A percentile compares a stretch with the other conserved stretches of the same genome.
phyloP scores from a whole-genome alignment of 2,888 invertebrate genomes.

The Bibio marci region DNA sequence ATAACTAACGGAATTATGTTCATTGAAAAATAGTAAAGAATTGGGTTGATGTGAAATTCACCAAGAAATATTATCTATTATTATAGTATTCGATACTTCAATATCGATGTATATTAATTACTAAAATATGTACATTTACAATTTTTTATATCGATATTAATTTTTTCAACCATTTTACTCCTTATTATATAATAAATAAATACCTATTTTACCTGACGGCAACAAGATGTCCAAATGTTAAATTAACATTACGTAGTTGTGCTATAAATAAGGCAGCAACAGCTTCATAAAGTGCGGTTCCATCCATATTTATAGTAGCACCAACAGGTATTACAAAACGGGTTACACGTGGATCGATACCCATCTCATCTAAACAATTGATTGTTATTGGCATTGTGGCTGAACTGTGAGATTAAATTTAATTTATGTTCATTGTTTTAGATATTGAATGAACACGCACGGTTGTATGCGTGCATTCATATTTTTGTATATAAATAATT shows the following conservation, averaged over 20 bases:
- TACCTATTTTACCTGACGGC: conserved; percentile 60
- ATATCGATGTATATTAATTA: no score
- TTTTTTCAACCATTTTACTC: no score
- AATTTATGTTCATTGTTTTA: no score
- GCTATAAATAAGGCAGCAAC: conserved; percentile 97
- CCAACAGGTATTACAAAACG: conserved; percentile 94
- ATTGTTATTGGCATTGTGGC: conserved; percentile 95
- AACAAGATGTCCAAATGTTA: conserved; percentile 75
- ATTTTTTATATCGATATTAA: no score
- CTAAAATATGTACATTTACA: no score
- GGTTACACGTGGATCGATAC: conserved; percentile 76
- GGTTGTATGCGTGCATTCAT: no score
- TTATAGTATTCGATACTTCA: no score
- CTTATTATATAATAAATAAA: neutral
- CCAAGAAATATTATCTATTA: no score
- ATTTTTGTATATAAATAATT: neutral
- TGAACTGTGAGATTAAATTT: conserved; percentile 35
- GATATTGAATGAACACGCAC: no score
- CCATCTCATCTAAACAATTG: conserved; percentile 80
- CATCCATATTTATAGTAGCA: conserved; percentile 95
- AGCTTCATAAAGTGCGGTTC: conserved; percentile 90
- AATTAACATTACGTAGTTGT: conserved; percentile 66
- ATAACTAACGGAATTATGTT: no score
- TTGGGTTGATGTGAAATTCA: no score
- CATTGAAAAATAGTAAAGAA: no score